Evolutionary conservation across 2,113 vertebrate species (phyloP), one percentile per base, ranked within the genome.

Genomic region (Oncorhynchus gorbuscha): DNA sequence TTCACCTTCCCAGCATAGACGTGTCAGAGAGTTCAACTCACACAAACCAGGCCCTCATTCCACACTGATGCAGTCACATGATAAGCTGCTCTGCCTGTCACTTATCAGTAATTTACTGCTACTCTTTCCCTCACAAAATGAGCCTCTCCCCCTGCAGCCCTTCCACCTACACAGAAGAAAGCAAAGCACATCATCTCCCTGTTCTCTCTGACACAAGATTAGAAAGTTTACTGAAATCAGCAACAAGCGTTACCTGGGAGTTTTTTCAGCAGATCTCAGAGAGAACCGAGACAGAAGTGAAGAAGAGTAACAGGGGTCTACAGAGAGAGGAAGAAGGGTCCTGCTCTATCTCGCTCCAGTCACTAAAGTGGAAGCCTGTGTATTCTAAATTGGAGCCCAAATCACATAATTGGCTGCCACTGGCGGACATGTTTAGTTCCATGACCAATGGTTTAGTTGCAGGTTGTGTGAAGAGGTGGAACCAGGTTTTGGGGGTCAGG

Each of bases 11-110:
- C 79, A 78, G 88, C 89, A 92, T 89, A 92, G 92, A 94, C 16
- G 88, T 93, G 90, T 93, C 92, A 94, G 94, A 93, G 94, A 91
- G 89, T 91, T 93, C 80, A 75, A 79, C 74, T 81, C 79, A 77
- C 84, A 85, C 79, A 87, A 79, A 81, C 78, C 80, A 76, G 91
- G 83, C 91, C 90, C 92, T 91, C 92, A 91, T 95, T 94, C 91
- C 94, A 85, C 85, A 89, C 85, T 70, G 92, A 93, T 92, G 89
- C 89, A 84, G 77, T 92, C 92, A 94, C 89, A 87, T 69, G 89
- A 87, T 91, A 87, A 87, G 86, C 82, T 75, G 75, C 79, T 79
- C 84, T 85, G 78, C 83, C 86, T 84, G 88, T 90, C 89, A 92
- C 84, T 92, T 89, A 90, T 86, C 88, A 76, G 88, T 90, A 89